Base-by-base conservation (phyloP, 2,113 vertebrate genomes). In the Brachionichthys hirsutus region DNA sequence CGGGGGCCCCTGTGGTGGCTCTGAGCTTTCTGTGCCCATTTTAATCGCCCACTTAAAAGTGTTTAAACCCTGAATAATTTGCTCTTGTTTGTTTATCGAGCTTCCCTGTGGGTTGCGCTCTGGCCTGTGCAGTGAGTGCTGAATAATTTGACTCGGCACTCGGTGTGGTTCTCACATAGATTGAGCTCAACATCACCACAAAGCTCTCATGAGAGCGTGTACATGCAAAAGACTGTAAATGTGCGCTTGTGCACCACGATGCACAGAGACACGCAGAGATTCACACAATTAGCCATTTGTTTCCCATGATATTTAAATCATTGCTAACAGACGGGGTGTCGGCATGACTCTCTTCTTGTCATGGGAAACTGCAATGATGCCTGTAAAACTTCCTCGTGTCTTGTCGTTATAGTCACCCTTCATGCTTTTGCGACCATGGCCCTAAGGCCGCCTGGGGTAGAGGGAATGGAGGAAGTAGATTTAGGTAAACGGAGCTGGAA, bases 31-130 rank as follows among this genome's bases (percentile, higher is more conserved):
- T 55, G 71, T 75, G 64, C 71, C 68, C 75, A 76, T 81, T 89
- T 89, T 81, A 87, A 86, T 85, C 83, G 84, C 51, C 72, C 80
- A 84, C 84, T 85, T 87, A 78, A 81, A 89, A 83, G 83, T 83
- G 77, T 87, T 89, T 85, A 86, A 87, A 81, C 75, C 81, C 79
- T 77, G 73, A 89, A 85, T 89, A 78, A 90, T 85, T 88, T 66
- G 83, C 73, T 70, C 62, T 74, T 82, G 80, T 90, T 88, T 88
- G 83, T 89, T 89, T 89, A 89, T 87, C 77, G 54, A 53, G 50
- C 75, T 67, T 73, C 84, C 82, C 66, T 50, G 66, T 17, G 87
- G 75, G 67, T 60, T 82, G 69, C 1, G 77, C 78, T 80, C 57
- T 67, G 81, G 81, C 83, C 81, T n/a, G 35, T 79, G 67, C 55